phyloP scores from a whole-genome alignment of 1,140 invertebrate genomes.

The Formica selysi region DNA sequence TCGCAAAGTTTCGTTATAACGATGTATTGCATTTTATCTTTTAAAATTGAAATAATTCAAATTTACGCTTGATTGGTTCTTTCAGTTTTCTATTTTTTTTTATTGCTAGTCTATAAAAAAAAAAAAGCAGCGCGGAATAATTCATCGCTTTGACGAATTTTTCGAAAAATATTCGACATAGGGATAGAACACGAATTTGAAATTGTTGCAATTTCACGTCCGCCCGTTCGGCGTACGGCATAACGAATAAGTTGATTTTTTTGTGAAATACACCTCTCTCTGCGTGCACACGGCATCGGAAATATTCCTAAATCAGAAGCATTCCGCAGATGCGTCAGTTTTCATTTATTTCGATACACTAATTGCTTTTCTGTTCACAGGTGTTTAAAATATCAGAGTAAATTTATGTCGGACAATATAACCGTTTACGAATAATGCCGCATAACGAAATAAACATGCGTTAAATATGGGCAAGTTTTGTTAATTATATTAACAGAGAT shows the following conservation, averaged over 20 bases:
- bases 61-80: slow-evolving; percentile 27
- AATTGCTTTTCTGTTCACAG: slow-evolving; percentile 15
- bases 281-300: slow-evolving; percentile 26
- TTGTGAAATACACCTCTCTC: slow-evolving; percentile 23
- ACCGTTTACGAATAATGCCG: slow-evolving; percentile 22
- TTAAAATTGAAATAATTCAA: slow-evolving; percentile 1
- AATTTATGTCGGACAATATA: not conserved
- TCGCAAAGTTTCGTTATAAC: not conserved
- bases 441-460: not conserved
- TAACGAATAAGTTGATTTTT: slow-evolving; percentile 55
- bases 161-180: slow-evolving; percentile 52
- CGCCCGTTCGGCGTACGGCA: not conserved
- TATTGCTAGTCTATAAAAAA: not conserved
- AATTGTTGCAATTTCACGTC: slow-evolving; percentile 53
- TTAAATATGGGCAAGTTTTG: not conserved
- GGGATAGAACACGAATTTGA: slow-evolving; percentile 34
- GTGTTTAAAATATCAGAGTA: slow-evolving; percentile 39
- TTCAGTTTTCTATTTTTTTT: slow-evolving; percentile 24
- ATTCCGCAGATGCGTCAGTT: slow-evolving; percentile 59
- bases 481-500: slow-evolving; percentile 33
- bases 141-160: slow-evolving; percentile 61
- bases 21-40: not conserved
- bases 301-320: slow-evolving; percentile 63
- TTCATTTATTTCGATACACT: slow-evolving; percentile 51
- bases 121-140: slow-evolving; percentile 29